phyloP scores from a whole-genome alignment of 92 coral and sea anemone genomes.

The Parazoanthus atlanticus region DNA sequence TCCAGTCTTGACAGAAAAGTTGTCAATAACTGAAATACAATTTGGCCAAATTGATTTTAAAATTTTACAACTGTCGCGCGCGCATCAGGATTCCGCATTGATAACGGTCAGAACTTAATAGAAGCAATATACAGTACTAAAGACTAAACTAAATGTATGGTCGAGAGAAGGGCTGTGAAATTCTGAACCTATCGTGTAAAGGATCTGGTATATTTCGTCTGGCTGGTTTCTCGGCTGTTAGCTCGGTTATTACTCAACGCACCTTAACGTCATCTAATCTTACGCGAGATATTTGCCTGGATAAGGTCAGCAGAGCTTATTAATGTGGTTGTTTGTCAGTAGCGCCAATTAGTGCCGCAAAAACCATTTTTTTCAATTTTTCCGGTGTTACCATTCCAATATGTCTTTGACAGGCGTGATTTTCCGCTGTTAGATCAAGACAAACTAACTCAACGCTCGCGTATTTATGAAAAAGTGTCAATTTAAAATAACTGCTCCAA shows the following conservation, averaged over 20 bases:
- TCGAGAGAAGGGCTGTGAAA: not conserved
- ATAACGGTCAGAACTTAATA: not conserved
- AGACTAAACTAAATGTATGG: not conserved
- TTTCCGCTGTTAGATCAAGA: not conserved
- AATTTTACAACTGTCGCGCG: not conserved
- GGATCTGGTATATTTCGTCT: not conserved
- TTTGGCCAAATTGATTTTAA: too few relatives aligned
- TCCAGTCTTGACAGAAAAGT: too few relatives aligned
- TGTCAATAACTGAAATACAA: too few relatives aligned
- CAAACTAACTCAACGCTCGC: not conserved
- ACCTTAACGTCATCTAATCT: not conserved
- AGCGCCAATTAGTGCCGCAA: not conserved
- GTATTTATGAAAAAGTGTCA: not conserved
- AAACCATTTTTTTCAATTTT: slow-evolving; percentile 15
- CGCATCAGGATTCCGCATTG: not conserved
- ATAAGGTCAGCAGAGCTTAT: not conserved
- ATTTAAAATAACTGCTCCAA: not conserved
- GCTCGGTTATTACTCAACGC: not conserved
- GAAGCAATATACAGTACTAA: too few relatives aligned
- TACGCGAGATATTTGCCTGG: not conserved
- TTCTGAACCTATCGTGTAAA: not conserved
- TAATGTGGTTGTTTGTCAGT: not conserved
- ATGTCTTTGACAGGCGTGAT: not conserved
- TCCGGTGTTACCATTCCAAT: not conserved
- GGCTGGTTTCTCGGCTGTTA: not conserved